Percentiles rank a stretch among this genome's conserved stretches.
phyloP scores from a whole-genome alignment of 92 coral and sea anemone genomes.

The Meandrina meandrites region DNA sequence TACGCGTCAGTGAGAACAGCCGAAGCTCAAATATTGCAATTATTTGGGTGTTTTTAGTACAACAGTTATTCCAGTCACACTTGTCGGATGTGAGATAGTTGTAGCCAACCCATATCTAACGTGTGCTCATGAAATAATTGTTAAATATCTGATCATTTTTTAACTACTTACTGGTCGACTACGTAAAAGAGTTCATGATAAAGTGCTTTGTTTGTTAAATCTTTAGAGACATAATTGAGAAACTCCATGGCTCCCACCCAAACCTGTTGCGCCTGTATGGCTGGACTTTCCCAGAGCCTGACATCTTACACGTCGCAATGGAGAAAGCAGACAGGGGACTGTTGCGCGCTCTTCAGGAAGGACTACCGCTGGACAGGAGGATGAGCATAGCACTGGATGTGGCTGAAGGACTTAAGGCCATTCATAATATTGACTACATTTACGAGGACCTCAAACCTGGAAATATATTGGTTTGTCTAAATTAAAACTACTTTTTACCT shows the following conservation, averaged over 20 bases:
- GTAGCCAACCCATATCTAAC: too few relatives aligned
- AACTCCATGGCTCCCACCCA: conserved; percentile 33
- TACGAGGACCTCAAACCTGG: conserved; percentile 66
- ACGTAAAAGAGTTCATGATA: too few relatives aligned
- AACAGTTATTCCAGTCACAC: too few relatives aligned
- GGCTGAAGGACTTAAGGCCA: conserved; percentile 63
- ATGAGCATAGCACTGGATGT: conserved; percentile 64
- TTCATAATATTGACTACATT: conserved; percentile 48
- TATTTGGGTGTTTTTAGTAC: too few relatives aligned
- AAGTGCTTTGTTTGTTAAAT: too few relatives aligned
- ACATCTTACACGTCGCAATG: conserved; percentile 56
- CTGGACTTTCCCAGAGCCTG: conserved; percentile 56
- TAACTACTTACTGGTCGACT: too few relatives aligned
- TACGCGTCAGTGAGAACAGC: too few relatives aligned
- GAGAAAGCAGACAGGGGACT: conserved; percentile 53
- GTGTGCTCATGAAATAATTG: too few relatives aligned
- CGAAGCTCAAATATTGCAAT: too few relatives aligned
- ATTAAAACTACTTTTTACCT: too few relatives aligned
- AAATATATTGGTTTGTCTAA: conserved; percentile 53
- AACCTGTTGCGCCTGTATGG: conserved; percentile 64
- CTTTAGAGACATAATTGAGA: conserved; percentile 38
- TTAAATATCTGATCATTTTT: too few relatives aligned
- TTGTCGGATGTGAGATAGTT: too few relatives aligned
- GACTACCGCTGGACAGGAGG: conserved; percentile 44
- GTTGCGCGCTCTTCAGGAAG: conserved; percentile 45